These are phyloP conservation scores for Diorhabda elongata DNA, from an alignment of 1,140 invertebrate genomes.

Conservation along the genomic window DNA sequence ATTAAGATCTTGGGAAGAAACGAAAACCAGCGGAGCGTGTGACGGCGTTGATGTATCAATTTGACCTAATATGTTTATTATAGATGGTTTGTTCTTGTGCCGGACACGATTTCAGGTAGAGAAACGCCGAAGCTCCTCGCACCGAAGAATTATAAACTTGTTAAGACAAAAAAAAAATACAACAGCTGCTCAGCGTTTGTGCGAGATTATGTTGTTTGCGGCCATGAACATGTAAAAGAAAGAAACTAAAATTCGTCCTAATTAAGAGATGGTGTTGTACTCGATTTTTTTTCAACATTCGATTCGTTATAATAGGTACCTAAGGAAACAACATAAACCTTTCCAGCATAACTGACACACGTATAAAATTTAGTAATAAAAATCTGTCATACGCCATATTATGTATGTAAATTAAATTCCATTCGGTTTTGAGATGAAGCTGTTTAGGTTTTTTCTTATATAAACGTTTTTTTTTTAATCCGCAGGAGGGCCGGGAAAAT, in stretches of 20 bases:
- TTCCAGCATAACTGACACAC: not conserved
- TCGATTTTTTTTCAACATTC: too few species aligned
- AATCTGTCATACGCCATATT: slow-evolving; percentile 2
- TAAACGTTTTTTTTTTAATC: not conserved
- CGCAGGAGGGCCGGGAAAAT: not conserved
- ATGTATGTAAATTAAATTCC: slow-evolving; percentile 1
- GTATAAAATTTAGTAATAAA: slow-evolving; percentile 3
- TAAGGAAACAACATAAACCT: not conserved
- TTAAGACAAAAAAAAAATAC: not conserved
- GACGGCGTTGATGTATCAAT: slow-evolving; percentile 2
- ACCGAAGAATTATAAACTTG: slow-evolving; percentile 1
- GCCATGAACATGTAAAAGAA: not conserved
- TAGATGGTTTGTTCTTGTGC: slow-evolving; percentile 2
- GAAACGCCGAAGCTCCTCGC: not conserved
- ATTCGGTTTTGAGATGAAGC: not conserved
- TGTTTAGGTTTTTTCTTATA: not conserved
- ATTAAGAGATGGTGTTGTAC: not conserved
- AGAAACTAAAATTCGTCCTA: not conserved
- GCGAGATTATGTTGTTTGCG: not conserved
- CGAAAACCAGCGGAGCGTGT: not conserved
- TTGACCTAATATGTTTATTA: slow-evolving; percentile 3
- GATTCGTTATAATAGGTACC: too few species aligned
- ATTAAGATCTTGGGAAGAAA: too few species aligned
- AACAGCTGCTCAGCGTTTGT: not conserved
- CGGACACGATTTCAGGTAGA: not conserved